A percentile compares a stretch with the other conserved stretches of the same genome.
These are phyloP conservation scores for Amiota mariae DNA, from an alignment of 2,888 invertebrate genomes.

Conservation along the genomic window DNA sequence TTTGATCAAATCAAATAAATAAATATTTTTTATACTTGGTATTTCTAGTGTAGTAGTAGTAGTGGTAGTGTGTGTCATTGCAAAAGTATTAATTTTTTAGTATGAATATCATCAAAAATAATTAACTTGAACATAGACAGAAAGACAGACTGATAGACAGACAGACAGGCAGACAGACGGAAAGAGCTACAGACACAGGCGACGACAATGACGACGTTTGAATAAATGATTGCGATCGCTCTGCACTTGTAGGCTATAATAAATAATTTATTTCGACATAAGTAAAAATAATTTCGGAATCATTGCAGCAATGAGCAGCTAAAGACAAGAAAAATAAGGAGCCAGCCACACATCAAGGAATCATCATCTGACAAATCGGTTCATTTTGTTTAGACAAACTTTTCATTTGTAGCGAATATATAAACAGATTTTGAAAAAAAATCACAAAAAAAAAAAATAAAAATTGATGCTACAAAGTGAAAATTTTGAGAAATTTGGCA, in stretches of 20 bases:
- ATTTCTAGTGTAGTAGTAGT: no score
- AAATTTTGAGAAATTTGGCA: background rate
- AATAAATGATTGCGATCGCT: constrained; percentile 46
- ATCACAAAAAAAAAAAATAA: background rate
- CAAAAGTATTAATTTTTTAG: constrained; percentile 42
- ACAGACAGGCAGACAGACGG: background rate
- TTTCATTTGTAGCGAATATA: constrained; percentile 11
- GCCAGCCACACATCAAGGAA: constrained; percentile 41
- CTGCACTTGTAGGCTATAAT: constrained; percentile 47
- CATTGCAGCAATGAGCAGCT: constrained; percentile 35
- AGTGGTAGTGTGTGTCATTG: constrained; percentile 51
- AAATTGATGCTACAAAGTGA: background rate
- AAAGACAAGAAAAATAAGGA: background rate
- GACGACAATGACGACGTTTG: constrained; percentile 19
- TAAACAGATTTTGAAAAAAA: background rate
- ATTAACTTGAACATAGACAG: constrained; percentile 55
- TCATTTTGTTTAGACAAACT: constrained; percentile 13
- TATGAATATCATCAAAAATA: constrained; percentile 44
- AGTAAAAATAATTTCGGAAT: constrained; percentile 53
- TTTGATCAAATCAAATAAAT: constrained; percentile 14
- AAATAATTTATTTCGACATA: constrained; percentile 55
- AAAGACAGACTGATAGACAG: background rate
- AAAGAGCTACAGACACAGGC: background rate
- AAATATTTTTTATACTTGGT: constrained; percentile 43
- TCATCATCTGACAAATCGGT: background rate